phyloP scores from a whole-genome alignment of 2,888 invertebrate species.

The Schrankia costaestrigalis region DNA sequence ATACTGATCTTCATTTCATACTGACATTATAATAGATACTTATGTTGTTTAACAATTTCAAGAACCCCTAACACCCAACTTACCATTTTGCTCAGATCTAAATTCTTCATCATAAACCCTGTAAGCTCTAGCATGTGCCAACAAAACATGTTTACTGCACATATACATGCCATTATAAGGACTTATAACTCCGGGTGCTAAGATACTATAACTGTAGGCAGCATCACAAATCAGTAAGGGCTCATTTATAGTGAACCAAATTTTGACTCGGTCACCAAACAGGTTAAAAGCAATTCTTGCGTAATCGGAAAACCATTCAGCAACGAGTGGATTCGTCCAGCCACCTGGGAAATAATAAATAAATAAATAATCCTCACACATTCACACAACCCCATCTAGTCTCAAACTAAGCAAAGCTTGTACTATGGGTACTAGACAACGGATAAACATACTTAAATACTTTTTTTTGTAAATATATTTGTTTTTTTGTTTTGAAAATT shows the following conservation, averaged over 20 bases:
- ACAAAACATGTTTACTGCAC: background rate
- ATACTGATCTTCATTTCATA: too few relatives aligned
- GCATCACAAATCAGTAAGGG: slow-evolving; percentile 68
- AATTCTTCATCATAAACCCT: slow-evolving; percentile 78
- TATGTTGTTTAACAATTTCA: too few relatives aligned
- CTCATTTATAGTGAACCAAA: slow-evolving; percentile 88
- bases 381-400: background rate
- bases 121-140: slow-evolving; percentile 81
- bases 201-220: slow-evolving; percentile 17
- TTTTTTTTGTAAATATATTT: too few relatives aligned
- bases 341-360: too few relatives aligned
- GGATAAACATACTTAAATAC: too few relatives aligned
- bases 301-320: slow-evolving; percentile 82
- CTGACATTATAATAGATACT: too few relatives aligned
- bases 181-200: background rate
- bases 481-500: too few relatives aligned
- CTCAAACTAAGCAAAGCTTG: background rate
- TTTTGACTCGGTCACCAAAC: slow-evolving; percentile 81
- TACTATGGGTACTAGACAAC: too few relatives aligned
- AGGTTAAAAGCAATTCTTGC: slow-evolving; percentile 76
- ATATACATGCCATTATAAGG: background rate
- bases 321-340: slow-evolving; percentile 82
- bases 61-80: too few relatives aligned
- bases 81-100: slow-evolving; percentile 63
- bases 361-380: background rate